phyloP scores from a whole-genome alignment of 2,888 invertebrate species.

The Dascillus cervinus region DNA sequence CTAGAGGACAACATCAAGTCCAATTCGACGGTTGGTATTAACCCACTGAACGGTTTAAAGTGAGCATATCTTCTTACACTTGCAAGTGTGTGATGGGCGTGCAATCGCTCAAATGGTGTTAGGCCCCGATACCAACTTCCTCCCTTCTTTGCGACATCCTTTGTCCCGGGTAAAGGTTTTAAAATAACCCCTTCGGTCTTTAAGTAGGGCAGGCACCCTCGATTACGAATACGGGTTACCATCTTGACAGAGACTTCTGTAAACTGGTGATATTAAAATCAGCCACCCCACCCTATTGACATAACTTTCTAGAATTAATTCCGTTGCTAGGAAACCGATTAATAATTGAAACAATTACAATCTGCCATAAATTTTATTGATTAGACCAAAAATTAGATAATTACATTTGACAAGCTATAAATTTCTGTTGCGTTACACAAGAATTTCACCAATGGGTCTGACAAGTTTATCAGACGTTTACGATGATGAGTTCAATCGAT shows the following conservation, averaged over 20 bases:
- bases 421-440: too few relatives aligned
- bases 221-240: slow-evolving; percentile 27
- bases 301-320: too few relatives aligned
- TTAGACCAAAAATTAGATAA: slow-evolving; percentile 9
- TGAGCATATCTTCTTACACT: slow-evolving; percentile 45
- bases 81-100: slow-evolving; percentile 48
- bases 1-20: slow-evolving; percentile 60
- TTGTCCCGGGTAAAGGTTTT: slow-evolving; percentile 33
- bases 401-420: too few relatives aligned
- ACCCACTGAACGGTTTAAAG: slow-evolving; percentile 35
- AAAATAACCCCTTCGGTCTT: slow-evolving; percentile 43
- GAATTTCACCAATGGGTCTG: too few relatives aligned
- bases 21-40: slow-evolving; percentile 58
- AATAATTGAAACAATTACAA: slow-evolving; percentile 16
- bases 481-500: slow-evolving; percentile 47
- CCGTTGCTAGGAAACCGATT: slow-evolving; percentile 17
- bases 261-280: too few relatives aligned
- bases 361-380: slow-evolving; percentile 12
- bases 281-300: too few relatives aligned
- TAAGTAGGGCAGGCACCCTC: slow-evolving; percentile 40
- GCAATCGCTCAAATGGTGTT: slow-evolving; percentile 42
- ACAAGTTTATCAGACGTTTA: slow-evolving; percentile 36
- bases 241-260: slow-evolving; percentile 8
- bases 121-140: slow-evolving; percentile 38
- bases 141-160: slow-evolving; percentile 18